Conservation (phyloP, 2,113 vertebrate species). For the Heliornis fulica region DNA sequence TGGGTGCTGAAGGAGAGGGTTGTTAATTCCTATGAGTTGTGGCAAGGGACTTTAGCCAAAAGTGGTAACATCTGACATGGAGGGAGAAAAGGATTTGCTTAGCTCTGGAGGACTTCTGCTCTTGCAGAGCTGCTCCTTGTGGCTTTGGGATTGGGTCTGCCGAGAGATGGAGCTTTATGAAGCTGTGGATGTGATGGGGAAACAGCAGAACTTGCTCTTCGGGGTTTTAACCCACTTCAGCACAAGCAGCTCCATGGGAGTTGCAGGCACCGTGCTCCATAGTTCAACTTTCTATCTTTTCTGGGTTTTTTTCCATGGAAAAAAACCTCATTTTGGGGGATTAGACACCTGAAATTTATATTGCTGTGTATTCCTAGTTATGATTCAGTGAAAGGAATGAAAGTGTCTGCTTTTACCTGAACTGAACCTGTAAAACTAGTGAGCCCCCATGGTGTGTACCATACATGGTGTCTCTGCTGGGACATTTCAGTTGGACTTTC, state of each 20-base stretch:
- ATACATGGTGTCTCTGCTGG: background rate
- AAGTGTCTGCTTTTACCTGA: accelerated
- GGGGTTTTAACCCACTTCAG: background rate
- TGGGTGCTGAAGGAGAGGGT: background rate
- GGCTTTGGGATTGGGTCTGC: background rate
- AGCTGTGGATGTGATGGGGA: background rate
- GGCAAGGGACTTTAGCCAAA: background rate
- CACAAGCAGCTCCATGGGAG: accelerated
- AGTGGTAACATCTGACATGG: background rate
- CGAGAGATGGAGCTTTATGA: background rate
- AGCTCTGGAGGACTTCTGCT: background rate
- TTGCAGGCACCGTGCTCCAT: accelerated
- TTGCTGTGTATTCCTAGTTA: background rate
- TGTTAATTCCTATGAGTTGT: background rate
- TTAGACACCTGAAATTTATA: background rate
- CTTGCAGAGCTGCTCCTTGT: background rate
- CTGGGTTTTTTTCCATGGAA: background rate
- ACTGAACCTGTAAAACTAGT: background rate
- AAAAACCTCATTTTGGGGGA: background rate
- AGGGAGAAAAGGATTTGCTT: background rate
- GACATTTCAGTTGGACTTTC: background rate
- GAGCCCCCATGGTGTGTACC: background rate
- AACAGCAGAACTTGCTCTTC: background rate
- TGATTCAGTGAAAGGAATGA: background rate
- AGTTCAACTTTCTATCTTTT: background rate